A percentile compares a stretch with the other conserved stretches of the same genome.
Evolutionary conservation across 2,888 invertebrate genomes (phyloP).

Genomic region (Argynnis bischoffii): DNA sequence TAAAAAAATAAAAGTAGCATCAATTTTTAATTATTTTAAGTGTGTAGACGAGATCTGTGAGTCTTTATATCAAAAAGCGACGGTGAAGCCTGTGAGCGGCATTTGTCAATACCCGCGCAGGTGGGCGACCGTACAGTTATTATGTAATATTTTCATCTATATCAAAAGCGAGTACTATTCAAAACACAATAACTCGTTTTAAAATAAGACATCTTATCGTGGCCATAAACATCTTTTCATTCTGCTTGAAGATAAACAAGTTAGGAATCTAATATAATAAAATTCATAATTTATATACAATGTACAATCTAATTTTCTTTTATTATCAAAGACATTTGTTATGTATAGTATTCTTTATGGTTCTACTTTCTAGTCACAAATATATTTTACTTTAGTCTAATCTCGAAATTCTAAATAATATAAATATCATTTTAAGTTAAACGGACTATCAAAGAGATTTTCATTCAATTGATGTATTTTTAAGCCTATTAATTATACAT

Average conservation of each 20-base stretch:
- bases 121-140: slow-evolving; percentile 67
- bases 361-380: no score
- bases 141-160: slow-evolving; percentile 64
- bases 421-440: neutral
- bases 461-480: no score
- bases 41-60: neutral
- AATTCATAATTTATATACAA: slow-evolving; percentile 31
- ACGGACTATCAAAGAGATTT: no score
- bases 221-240: slow-evolving; percentile 13
- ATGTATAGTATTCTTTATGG: neutral
- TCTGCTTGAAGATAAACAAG: slow-evolving; percentile 16
- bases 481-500: no score
- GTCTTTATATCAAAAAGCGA: slow-evolving; percentile 20
- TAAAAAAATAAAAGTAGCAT: neutral
- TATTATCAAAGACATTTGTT: slow-evolving; percentile 19
- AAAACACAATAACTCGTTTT: slow-evolving; percentile 53
- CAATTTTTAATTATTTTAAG: neutral
- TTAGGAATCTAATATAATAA: slow-evolving; percentile 23
- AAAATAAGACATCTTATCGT: slow-evolving; percentile 31
- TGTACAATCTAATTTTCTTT: slow-evolving; percentile 43
- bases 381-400: no score
- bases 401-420: slow-evolving; percentile 23
- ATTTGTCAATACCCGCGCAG: slow-evolving; percentile 75
- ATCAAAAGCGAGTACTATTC: slow-evolving; percentile 53
- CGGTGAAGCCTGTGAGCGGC: slow-evolving; percentile 51